Conservation (phyloP, 2,113 vertebrate genomes). For the Zingel zingel region DNA sequence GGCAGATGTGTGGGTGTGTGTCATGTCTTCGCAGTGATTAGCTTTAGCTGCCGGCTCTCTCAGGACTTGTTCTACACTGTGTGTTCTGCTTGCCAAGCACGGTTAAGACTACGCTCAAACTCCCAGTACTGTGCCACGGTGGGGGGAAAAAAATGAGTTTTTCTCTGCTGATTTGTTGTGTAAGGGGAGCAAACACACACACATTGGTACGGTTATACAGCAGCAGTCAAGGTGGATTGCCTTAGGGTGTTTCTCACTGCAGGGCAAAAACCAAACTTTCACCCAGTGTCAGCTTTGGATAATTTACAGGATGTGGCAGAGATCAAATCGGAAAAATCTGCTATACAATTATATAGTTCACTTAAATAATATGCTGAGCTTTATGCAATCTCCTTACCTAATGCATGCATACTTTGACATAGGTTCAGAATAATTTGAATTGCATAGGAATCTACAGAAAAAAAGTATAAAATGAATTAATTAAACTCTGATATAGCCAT, state of each 20-base stretch:
- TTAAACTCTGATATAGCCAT: not conserved
- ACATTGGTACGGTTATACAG: constrained; percentile 21
- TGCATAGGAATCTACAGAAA: not conserved
- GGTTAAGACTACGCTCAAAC: constrained; percentile 66
- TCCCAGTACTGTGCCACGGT: constrained; percentile 50
- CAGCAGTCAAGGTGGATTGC: constrained; percentile 56
- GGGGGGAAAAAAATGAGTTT: constrained; percentile 50
- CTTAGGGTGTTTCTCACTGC: constrained; percentile 53
- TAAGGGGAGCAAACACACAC: constrained; percentile 55
- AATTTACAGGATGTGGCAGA: constrained; percentile 27
- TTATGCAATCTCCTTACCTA: not conserved
- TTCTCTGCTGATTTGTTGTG: constrained; percentile 70
- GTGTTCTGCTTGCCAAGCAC: constrained; percentile 73
- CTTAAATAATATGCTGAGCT: constrained; percentile 7
- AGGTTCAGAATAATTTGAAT: not conserved
- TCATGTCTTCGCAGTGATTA: constrained; percentile 76
- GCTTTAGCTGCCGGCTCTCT: constrained; percentile 65
- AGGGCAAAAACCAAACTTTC: constrained; percentile 43
- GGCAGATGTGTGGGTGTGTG: constrained; percentile 67
- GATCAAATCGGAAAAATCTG: constrained; percentile 25
- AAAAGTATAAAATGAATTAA: not conserved
- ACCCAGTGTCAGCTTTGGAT: constrained; percentile 50
- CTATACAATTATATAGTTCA: not conserved
- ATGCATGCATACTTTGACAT: not conserved
- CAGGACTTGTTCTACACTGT: constrained; percentile 60